Evolutionary conservation across 2,888 invertebrate species (phyloP).

Genomic region (Ecdyonurus torrentis): DNA sequence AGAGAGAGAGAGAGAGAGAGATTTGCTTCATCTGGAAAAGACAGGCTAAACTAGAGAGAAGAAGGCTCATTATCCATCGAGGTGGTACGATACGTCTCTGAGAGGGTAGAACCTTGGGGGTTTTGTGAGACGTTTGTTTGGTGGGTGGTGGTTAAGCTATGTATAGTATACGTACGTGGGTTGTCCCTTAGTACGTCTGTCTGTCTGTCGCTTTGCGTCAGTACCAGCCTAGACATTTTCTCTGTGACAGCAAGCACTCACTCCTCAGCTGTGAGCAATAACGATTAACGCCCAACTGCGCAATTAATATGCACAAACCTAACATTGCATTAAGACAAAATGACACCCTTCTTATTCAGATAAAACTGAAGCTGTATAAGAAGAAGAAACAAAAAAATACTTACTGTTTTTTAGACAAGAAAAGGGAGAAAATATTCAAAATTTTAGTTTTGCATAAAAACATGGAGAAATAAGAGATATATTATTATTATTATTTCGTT

Average conservation of each 20-base stretch:
- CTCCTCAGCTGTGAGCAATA: not conserved
- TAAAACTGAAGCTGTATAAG: no score
- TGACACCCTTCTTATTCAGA: not conserved
- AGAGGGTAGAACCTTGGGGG: not conserved
- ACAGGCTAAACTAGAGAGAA: not conserved
- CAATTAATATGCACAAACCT: not conserved
- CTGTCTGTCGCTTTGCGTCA: no score
- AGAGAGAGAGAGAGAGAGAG: no score
- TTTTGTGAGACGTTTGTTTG: not conserved
- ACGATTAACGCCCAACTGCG: not conserved
- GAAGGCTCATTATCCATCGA: not conserved
- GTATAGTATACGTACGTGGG: not conserved
- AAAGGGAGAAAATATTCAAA: not conserved
- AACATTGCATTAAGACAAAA: not conserved
- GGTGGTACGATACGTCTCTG: not conserved
- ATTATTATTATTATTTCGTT: not conserved
- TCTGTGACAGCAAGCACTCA: not conserved
- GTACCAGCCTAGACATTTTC: not conserved
- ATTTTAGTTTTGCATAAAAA: not conserved
- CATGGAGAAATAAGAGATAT: not conserved
- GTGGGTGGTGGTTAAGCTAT: not conserved
- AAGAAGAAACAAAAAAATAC: no score
- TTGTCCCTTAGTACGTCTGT: no score
- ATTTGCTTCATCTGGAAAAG: not conserved
- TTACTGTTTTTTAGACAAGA: no score